phyloP scores from a whole-genome alignment of 2,113 vertebrate species.

The Polyodon spathula region DNA sequence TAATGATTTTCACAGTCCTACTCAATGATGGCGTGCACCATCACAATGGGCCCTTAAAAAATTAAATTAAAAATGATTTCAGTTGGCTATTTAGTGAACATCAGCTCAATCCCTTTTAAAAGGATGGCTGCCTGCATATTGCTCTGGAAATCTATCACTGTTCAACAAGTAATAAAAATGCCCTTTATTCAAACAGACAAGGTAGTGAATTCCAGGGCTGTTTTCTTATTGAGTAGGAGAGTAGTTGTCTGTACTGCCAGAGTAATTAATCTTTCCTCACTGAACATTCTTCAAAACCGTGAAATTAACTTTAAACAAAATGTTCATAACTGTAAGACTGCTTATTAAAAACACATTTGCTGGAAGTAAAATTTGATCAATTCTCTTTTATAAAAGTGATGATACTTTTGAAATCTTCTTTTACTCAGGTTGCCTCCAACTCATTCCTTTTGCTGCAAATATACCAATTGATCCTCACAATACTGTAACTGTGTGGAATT shows the following conservation, averaged over 20 bases:
- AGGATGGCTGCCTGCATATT: neutral
- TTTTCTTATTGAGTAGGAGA: neutral
- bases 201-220: neutral
- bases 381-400: neutral
- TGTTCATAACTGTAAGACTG: neutral
- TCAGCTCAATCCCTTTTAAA: neutral
- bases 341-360: neutral
- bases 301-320: neutral
- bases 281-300: neutral
- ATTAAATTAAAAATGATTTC: no score
- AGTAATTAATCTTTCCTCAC: neutral
- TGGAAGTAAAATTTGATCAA: neutral
- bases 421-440: no score
- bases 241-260: neutral
- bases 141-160: neutral
- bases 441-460: no score
- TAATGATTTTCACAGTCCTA: no score
- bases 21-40: no score
- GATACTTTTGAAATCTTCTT: no score
- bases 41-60: no score
- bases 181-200: neutral
- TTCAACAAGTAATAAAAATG: neutral
- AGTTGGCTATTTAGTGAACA: no score
- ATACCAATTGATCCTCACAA: no score
- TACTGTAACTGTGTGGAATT: no score